Conservation (phyloP, 2,113 vertebrate genomes). For the Cavia aperea region DNA sequence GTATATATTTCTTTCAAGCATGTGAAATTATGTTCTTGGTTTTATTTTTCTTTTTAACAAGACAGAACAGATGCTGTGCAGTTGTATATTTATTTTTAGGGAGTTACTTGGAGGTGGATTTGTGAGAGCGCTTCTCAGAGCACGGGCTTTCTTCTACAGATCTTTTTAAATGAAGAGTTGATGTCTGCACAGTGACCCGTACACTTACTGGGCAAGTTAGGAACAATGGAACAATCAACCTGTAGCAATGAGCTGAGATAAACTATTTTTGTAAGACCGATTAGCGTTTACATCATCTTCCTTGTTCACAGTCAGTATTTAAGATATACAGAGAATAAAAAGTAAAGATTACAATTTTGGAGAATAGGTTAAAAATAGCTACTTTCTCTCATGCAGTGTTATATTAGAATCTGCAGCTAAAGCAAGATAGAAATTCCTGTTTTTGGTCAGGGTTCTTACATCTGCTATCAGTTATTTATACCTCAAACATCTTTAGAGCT, state of each 20-base stretch:
- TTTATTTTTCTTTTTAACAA: not conserved
- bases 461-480: not conserved
- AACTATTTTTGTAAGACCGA: not conserved
- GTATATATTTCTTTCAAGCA: not conserved
- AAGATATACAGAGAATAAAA: not conserved
- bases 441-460: not conserved
- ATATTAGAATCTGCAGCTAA: not conserved
- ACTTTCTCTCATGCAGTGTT: not conserved
- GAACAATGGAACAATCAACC: not conserved
- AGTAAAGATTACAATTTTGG: not conserved
- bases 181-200: not conserved
- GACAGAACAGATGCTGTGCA: not conserved
- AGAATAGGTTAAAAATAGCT: slow-evolving; percentile 4
- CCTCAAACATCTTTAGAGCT: not conserved
- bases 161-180: not conserved
- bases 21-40: not conserved
- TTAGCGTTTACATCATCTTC: not conserved
- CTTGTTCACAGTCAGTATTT: not conserved
- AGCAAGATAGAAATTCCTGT: not conserved
- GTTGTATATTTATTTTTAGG: not conserved
- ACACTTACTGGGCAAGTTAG: not conserved
- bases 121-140: not conserved
- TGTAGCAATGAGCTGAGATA: not conserved
- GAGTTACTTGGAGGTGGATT: not conserved
- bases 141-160: not conserved